Percentiles rank a stretch among this genome's conserved stretches.
Evolutionary conservation across 2,797 vertebrate genomes (phyloP).

Genomic region (Silurus aristotelis): DNA sequence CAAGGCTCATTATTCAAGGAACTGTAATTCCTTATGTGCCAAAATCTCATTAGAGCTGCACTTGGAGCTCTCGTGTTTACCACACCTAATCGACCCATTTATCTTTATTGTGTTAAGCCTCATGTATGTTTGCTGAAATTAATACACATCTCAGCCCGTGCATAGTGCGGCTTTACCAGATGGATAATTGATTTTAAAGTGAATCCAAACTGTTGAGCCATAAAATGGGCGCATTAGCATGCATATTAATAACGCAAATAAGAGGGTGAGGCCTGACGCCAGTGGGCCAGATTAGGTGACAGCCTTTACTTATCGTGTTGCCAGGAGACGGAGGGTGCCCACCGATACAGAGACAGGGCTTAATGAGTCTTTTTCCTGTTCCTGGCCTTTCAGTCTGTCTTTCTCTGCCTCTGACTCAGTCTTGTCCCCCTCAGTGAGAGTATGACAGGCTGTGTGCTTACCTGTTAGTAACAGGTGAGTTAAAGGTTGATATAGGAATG

Average conservation of each 20-base stretch:
- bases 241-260: conserved; percentile 66
- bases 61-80: conserved; percentile 62
- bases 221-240: conserved; percentile 69
- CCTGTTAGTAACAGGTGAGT: conserved; percentile 35
- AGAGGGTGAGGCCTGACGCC: conserved; percentile 51
- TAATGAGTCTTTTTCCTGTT: conserved; percentile 46
- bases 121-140: conserved; percentile 69
- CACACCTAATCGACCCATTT: conserved; percentile 67
- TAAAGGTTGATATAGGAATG: neutral
- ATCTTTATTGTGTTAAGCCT: conserved; percentile 68
- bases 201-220: conserved; percentile 68
- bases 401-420: conserved; percentile 15
- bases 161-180: conserved; percentile 74
- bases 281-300: conserved; percentile 61
- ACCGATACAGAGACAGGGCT: conserved; percentile 16
- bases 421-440: conserved; percentile 1
- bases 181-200: conserved; percentile 70
- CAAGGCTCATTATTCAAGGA: conserved; percentile 68
- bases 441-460: conserved; percentile 18
- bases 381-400: conserved; percentile 29
- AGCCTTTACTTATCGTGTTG: conserved; percentile 62
- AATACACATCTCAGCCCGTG: conserved; percentile 64
- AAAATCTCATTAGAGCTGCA: conserved; percentile 65
- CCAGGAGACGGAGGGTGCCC: conserved; percentile 49
- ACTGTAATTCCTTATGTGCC: conserved; percentile 66